Evolutionary conservation across 2,113 vertebrate genomes (phyloP).

Genomic region (Pangasianodon hypophthalmus): DNA sequence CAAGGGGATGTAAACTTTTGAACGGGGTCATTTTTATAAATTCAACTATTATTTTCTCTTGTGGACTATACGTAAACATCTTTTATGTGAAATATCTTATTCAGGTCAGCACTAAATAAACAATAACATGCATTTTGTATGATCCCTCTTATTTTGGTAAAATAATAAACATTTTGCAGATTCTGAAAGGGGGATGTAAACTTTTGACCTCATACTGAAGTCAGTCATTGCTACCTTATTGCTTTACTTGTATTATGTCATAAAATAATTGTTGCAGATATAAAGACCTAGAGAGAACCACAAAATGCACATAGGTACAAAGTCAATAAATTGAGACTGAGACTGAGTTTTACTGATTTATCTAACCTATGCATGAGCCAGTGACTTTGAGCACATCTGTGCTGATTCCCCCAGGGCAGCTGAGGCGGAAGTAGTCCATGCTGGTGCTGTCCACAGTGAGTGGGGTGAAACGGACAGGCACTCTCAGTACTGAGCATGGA

Average conservation of each 20-base stretch:
- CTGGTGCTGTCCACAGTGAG: conserved; percentile 74
- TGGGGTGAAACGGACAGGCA: conserved; percentile 78
- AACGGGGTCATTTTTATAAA: too few species aligned
- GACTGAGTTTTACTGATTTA: neutral
- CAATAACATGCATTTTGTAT: too few species aligned
- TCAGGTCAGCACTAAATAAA: too few species aligned
- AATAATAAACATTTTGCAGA: too few species aligned
- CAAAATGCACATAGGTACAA: neutral
- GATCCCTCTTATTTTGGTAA: too few species aligned
- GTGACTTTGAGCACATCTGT: conserved; percentile 79
- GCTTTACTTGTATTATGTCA: neutral
- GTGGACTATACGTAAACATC: too few species aligned
- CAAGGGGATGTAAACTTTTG: too few species aligned
- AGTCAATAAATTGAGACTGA: neutral
- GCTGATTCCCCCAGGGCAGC: conserved; percentile 70
- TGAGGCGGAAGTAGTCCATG: conserved; percentile 80
- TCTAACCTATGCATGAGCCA: conserved; percentile 83
- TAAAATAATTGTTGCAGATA: neutral
- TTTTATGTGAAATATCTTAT: too few species aligned
- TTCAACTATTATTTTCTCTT: too few species aligned
- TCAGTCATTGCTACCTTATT: neutral
- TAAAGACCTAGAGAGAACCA: neutral
- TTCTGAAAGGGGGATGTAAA: too few species aligned
- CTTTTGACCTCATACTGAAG: too few species aligned
- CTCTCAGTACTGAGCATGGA: conserved; percentile 69